phyloP scores from a whole-genome alignment of 35 echinoderm and acorn worm species.

The Ophiothrix spiculata region DNA sequence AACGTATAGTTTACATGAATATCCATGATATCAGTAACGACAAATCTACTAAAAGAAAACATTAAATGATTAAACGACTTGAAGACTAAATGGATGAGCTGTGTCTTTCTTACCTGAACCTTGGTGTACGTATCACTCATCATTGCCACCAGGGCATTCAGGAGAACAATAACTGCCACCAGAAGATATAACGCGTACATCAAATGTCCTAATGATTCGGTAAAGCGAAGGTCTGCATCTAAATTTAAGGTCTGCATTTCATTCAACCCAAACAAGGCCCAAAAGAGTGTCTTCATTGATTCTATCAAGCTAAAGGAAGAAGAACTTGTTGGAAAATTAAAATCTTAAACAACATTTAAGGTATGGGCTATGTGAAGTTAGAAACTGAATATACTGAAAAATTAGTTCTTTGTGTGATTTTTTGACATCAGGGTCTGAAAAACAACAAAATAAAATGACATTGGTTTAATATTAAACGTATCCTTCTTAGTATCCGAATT shows the following conservation, averaged over 20 bases:
- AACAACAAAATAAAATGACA: not conserved
- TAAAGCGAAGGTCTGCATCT: conserved; percentile 11
- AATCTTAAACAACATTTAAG: not conserved
- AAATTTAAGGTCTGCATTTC: not conserved
- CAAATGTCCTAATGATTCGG: conserved; percentile 22
- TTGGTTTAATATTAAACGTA: not conserved
- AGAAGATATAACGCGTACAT: conserved; percentile 40
- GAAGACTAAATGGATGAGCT: not conserved
- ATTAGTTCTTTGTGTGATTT: not conserved
- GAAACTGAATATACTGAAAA: not conserved
- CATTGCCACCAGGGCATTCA: conserved; percentile 70
- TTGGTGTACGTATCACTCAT: conserved; percentile 61
- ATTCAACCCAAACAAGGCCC: conserved; percentile 41
- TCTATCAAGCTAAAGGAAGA: conserved; percentile 9
- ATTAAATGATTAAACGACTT: not conserved
- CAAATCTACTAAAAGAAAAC: not conserved
- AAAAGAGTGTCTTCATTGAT: conserved; percentile 47
- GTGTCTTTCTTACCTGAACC: conserved; percentile 37
- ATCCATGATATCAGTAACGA: not conserved
- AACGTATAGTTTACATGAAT: not conserved
- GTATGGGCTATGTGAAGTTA: not conserved
- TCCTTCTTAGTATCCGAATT: too few species aligned
- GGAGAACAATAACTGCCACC: conserved; percentile 45
- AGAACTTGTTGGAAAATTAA: conserved; percentile 8
- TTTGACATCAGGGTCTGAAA: not conserved